Base-by-base conservation (phyloP, 1,140 invertebrate genomes). In the Phenacoccus solenopsis region DNA sequence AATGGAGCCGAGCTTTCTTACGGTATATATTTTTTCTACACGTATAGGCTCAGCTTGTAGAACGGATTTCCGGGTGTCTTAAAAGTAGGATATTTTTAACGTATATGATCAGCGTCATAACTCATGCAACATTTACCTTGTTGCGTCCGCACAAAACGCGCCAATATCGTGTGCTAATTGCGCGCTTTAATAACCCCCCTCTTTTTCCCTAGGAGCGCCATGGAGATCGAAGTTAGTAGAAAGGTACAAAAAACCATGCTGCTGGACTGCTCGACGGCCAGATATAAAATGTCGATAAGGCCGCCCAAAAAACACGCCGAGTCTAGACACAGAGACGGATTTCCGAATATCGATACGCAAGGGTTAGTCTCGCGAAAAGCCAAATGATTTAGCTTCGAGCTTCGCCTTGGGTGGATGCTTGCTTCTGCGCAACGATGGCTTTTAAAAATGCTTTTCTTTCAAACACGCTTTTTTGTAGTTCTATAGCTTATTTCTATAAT, bases 261-360 rank as follows among this genome's bases (percentile, higher is more conserved):
- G 22, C 81, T 91, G 79, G 89, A 91, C 77, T 87, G 82, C 74
- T 81, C 84, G 1, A 88, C 89, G 0, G 89, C 89, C 0, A 84
- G 81, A 74, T 89, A 91, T 79, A 90, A 89, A 79, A 77, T 90
- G 49, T 83, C 87, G 0, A 82, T 91, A 1, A 82, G 87, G 76
- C 89, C 89, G 4, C 71, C 71, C 28, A 84, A 83, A 77, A 83
- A 64, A 67, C 71, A 71, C 57, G 5, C 5, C 16, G 59, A 64
- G 10, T 64, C 59, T 25, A 64, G 59, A 27, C 59, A 16, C 5
- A 24, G 59, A 49, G 16, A 49, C 59, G 59, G 25, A 64, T 4
- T n/a, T 59, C 7, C 21, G 7, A 7, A 16, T 10, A 22, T 10
- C 3, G 25, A 24, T 25, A 64, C 59, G 13, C 5, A 3, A 22